Evolutionary conservation across 2,888 invertebrate species (phyloP).

Genomic region (Druceiella hillmani): DNA sequence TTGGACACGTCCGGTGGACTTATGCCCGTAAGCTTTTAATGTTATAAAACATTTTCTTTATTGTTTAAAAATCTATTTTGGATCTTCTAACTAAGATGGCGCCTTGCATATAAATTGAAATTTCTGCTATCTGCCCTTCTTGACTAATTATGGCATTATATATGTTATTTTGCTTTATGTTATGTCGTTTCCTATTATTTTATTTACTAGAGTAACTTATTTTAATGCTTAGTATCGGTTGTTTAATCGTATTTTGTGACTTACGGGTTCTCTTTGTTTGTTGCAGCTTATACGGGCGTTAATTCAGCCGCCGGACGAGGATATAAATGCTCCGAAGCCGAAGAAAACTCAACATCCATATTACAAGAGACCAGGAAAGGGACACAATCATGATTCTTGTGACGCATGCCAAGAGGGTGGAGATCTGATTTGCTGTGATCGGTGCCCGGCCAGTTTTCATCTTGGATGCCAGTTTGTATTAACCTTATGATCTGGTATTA

Average conservation of each 20-base stretch:
- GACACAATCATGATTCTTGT: constrained; percentile 89
- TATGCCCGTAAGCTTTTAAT: constrained; percentile 69
- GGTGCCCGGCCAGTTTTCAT: constrained; percentile 94
- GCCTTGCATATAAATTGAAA: constrained; percentile 24
- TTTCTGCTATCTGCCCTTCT: too few relatives aligned
- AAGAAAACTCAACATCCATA: constrained; percentile 72
- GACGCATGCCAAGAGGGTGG: constrained; percentile 94
- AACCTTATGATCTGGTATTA: too few relatives aligned
- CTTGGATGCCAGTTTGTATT: constrained; percentile 85
- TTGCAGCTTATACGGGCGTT: constrained; percentile 81
- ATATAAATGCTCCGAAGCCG: constrained; percentile 53
- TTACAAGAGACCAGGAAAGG: constrained; percentile 80
- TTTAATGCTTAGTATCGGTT: constrained; percentile 15
- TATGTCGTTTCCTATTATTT: constrained; percentile 22
- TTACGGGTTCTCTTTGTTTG: constrained; percentile 14
- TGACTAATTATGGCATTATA: too few relatives aligned
- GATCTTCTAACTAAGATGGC: constrained; percentile 26
- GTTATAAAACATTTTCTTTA: constrained; percentile 26
- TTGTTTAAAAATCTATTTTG: constrained; percentile 12
- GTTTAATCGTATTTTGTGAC: constrained; percentile 10
- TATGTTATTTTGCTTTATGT: constrained; percentile 4
- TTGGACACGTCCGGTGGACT: constrained; percentile 74
- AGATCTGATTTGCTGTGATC: constrained; percentile 91
- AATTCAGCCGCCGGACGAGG: constrained; percentile 82
- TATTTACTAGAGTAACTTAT: constrained; percentile 15